phyloP scores from a whole-genome alignment of 1,140 invertebrate species.

The Diprion similis region DNA sequence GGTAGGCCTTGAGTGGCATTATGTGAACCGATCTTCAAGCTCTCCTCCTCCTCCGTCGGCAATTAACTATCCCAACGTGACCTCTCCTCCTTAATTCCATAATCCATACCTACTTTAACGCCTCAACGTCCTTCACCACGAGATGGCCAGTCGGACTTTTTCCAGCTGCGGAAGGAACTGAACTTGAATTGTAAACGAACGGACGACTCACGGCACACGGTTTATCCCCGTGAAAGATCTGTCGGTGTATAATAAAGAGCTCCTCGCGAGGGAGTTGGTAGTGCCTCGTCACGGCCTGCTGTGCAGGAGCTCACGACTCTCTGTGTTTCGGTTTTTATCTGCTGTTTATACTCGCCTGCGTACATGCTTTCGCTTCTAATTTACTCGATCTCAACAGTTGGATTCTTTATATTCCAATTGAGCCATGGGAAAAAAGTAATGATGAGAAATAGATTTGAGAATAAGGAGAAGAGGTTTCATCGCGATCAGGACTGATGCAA shows the following conservation, averaged over 20 bases:
- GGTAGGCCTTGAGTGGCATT: conserved; percentile 61
- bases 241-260: neutral
- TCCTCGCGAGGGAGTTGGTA: neutral
- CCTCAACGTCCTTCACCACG: neutral
- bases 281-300: conserved; percentile 3
- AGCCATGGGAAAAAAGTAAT: no score
- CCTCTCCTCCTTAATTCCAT: neutral
- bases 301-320: neutral
- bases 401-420: no score
- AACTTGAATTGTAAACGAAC: neutral
- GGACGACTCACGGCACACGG: neutral
- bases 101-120: neutral
- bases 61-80: neutral
- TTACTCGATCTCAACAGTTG: no score
- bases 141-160: neutral
- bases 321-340: no score
- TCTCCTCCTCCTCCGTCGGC: conserved; percentile 50
- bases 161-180: neutral
- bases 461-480: no score
- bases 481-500: no score
- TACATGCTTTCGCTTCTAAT: no score
- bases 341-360: no score
- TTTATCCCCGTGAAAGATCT: conserved; percentile 2
- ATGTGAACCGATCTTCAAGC: conserved; percentile 60
- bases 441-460: no score